Base-by-base conservation (phyloP, 2,797 vertebrate species). In the Muraenolepis orangiensis region DNA sequence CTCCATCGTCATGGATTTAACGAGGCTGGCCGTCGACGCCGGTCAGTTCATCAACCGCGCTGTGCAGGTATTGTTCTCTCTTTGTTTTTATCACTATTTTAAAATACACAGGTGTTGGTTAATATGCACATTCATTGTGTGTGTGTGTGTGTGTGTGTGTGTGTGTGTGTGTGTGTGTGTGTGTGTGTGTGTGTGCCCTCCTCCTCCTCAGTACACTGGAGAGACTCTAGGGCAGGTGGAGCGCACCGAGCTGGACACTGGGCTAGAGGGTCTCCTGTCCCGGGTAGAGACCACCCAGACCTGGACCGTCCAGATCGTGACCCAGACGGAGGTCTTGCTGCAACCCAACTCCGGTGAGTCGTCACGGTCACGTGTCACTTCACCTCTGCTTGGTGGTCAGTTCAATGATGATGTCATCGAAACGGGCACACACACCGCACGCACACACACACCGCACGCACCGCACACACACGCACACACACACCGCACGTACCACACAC, bases 321-420 rank as follows among this genome's bases (percentile, higher is more conserved):
- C 93, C 77, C 97, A 98, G 89, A 98, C 96, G 0, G 97, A 99
- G 91, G 95, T 96, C 18, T 88, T 98, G 78, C 74, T 99, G 79
- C 96, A 99, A 87, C 98, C 98, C 68, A 99, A 95, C 88, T 94
- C 96, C 73, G 96, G 98, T 98, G 93, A 95, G 93, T 71, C n/a
- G n/a, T n/a, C n/a, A n/a, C n/a, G n/a, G n/a, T n/a, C n/a, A n/a
- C n/a, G n/a, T n/a, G n/a, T n/a, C n/a, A n/a, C n/a, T n/a, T n/a
- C n/a, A n/a, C n/a, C n/a, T n/a, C n/a, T n/a, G n/a, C n/a, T n/a
- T n/a, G n/a, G n/a, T n/a, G n/a, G n/a, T n/a, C n/a, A n/a, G n/a
- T n/a, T n/a, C n/a, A n/a, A n/a, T n/a, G n/a, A n/a, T n/a, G n/a
- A n/a, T n/a, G n/a, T n/a, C n/a, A n/a, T n/a, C n/a, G n/a, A n/a